Evolutionary conservation across 2,797 vertebrate species (phyloP).

Genomic region (Coregonus sp.): DNA sequence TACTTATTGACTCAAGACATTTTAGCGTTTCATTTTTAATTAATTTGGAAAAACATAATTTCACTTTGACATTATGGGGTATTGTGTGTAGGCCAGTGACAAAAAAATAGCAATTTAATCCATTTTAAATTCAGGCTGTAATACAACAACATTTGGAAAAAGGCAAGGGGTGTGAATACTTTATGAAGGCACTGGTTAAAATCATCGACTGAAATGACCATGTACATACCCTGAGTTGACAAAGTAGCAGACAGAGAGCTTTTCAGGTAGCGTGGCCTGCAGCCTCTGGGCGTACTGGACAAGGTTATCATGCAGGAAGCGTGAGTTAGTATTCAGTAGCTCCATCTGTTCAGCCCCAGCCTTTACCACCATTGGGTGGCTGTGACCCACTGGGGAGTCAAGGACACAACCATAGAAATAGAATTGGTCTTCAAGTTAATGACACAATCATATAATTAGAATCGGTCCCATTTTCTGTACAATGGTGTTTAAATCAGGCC

Average conservation of each 20-base stretch:
- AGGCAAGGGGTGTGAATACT: neutral
- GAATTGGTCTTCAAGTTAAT: neutral
- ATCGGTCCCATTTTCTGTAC: too few relatives aligned
- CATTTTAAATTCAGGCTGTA: too few relatives aligned
- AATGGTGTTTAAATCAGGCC: too few relatives aligned
- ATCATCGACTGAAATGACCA: neutral
- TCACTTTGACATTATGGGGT: too few relatives aligned
- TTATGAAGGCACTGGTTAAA: neutral
- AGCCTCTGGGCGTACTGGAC: constrained; percentile 89
- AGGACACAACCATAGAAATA: constrained; percentile 8
- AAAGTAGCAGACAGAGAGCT: constrained; percentile 94
- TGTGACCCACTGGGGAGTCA: constrained; percentile 85
- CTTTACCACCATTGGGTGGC: constrained; percentile 88
- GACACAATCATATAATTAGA: neutral
- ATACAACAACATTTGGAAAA: too few relatives aligned
- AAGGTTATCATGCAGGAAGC: constrained; percentile 94
- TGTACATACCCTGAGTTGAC: constrained; percentile 92
- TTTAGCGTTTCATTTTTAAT: too few relatives aligned
- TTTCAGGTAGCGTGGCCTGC: constrained; percentile 85
- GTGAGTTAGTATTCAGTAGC: constrained; percentile 91
- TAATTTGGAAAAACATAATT: too few relatives aligned
- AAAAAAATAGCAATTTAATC: too few relatives aligned
- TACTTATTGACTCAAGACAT: too few relatives aligned
- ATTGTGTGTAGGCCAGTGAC: too few relatives aligned
- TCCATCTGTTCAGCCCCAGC: constrained; percentile 92